Evolutionary conservation across 2,113 vertebrate species (phyloP).

Genomic region (Psammodynastes pulverulentus): DNA sequence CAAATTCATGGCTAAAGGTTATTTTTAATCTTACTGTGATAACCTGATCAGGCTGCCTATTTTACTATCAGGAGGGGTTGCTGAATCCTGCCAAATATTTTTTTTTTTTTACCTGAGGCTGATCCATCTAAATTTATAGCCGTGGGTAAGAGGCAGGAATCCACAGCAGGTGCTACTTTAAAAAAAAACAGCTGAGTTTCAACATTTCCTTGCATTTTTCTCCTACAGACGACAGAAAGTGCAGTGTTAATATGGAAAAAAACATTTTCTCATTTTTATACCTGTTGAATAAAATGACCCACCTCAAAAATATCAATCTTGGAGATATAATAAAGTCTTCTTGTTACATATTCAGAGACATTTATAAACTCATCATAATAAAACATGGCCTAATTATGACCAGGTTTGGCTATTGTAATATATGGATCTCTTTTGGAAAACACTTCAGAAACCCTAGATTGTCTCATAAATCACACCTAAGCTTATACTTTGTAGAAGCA

Average conservation of each 20-base stretch:
- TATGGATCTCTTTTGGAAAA: not conserved
- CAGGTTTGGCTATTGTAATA: not conserved
- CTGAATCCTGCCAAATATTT: conserved; percentile 46
- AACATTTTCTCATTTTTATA: not conserved
- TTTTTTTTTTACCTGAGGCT: conserved; percentile 42
- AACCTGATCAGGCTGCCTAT: conserved; percentile 48
- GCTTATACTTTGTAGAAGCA: not conserved
- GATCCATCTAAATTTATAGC: conserved; percentile 57
- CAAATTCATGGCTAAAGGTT: conserved; percentile 44
- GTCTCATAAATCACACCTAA: not conserved
- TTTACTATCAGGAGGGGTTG: conserved; percentile 44
- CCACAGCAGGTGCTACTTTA: conserved; percentile 57
- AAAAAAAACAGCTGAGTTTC: conserved; percentile 43
- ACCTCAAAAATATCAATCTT: not conserved
- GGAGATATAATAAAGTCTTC: not conserved
- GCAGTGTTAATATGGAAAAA: conserved; percentile 37
- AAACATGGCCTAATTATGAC: not conserved
- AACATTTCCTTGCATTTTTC: conserved; percentile 48
- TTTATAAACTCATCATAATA: not conserved
- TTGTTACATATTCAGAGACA: not conserved
- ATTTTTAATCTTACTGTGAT: conserved; percentile 51
- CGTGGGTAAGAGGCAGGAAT: conserved; percentile 49
- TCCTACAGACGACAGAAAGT: conserved; percentile 45
- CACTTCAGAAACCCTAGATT: not conserved
- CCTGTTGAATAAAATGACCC: not conserved